Evolutionary conservation across 1,140 invertebrate genomes (phyloP).

Genomic region (Ridgeia piscesae): DNA sequence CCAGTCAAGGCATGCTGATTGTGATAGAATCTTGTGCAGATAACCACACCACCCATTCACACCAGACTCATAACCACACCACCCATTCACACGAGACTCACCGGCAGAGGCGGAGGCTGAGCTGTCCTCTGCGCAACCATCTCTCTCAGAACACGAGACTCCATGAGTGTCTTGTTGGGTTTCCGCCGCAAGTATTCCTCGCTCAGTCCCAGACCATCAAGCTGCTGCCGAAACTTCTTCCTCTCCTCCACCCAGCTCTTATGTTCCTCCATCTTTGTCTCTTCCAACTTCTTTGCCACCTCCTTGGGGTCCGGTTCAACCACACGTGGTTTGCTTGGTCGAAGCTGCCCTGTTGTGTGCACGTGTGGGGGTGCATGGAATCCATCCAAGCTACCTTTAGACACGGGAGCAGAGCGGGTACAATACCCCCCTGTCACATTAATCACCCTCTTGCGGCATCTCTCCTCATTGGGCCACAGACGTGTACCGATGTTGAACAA

Average conservation of each 20-base stretch:
- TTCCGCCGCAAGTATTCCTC: constrained; percentile 46
- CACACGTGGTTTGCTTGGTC: not conserved
- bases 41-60: no score
- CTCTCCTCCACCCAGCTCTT: constrained; percentile 47
- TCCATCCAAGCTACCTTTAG: not conserved
- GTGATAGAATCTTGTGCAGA: no score
- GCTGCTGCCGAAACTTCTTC: constrained; percentile 44
- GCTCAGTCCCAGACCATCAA: constrained; percentile 49
- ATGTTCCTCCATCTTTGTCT: constrained; percentile 30
- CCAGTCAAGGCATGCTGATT: no score
- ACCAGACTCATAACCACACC: no score
- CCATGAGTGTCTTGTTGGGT: constrained; percentile 46
- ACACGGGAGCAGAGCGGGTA: not conserved
- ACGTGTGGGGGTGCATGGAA: not conserved
- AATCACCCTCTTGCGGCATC: constrained; percentile 38
- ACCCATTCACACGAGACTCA: not conserved
- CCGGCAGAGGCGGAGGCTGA: not conserved
- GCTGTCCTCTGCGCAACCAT: not conserved
- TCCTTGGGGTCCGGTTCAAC: not conserved
- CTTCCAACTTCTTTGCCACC: not conserved
- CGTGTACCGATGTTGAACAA: constrained; percentile 51
- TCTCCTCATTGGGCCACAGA: constrained; percentile 50
- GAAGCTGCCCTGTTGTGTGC: not conserved
- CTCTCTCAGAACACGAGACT: constrained; percentile 37
- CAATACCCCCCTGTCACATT: not conserved